A percentile compares a stretch with the other conserved stretches of the same genome.
Conservation (phyloP, 2,113 vertebrate species). For the Bombycilla garrulus region DNA sequence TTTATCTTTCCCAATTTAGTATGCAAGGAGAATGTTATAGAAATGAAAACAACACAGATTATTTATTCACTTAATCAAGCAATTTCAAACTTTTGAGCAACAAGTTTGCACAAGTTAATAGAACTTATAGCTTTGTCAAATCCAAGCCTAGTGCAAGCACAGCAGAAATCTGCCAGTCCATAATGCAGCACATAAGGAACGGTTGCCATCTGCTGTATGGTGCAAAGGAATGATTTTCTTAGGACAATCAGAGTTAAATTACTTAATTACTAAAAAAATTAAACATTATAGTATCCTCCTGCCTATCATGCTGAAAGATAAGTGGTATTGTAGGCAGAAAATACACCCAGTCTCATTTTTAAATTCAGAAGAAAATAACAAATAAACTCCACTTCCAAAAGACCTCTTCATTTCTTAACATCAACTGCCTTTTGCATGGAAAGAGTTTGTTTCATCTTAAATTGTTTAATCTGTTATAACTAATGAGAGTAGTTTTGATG, state of each 20-base stretch:
- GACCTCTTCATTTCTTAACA: background rate
- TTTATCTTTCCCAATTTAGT: conserved; percentile 39
- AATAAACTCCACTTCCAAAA: background rate
- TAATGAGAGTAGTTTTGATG: background rate
- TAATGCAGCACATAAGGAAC: background rate
- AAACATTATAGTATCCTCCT: background rate
- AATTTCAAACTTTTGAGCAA: conserved; percentile 45
- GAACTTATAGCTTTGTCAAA: background rate
- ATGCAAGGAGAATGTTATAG: conserved; percentile 22
- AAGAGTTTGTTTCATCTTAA: background rate
- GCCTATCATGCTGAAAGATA: background rate
- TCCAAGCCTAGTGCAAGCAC: background rate
- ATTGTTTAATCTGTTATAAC: background rate
- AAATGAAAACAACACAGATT: conserved; percentile 41
- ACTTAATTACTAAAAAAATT: background rate
- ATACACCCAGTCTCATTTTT: background rate
- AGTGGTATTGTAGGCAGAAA: background rate
- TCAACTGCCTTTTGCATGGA: background rate
- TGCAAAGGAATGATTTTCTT: background rate
- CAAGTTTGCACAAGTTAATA: conserved; percentile 40
- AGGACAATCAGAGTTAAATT: background rate
- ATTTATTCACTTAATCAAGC: conserved; percentile 55
- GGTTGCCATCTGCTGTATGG: rapidly evolving
- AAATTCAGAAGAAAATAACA: background rate
- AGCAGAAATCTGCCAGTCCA: background rate